These are phyloP conservation scores for Ametastegia equiseti DNA, from an alignment of 2,888 invertebrate genomes.

Conservation along the genomic window DNA sequence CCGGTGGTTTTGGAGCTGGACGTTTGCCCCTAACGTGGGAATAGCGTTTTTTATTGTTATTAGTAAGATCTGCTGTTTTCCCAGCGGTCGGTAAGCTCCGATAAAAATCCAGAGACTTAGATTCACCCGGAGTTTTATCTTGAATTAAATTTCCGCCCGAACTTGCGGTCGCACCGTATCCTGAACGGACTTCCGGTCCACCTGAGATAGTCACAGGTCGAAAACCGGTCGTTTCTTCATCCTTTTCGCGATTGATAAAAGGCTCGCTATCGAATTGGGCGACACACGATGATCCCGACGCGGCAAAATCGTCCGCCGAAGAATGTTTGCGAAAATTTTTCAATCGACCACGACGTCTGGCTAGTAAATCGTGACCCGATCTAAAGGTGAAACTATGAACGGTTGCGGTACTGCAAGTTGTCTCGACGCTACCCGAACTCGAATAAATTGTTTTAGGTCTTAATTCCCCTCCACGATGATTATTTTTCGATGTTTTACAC, in stretches of 20 bases:
- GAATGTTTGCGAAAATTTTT: conserved; percentile 24
- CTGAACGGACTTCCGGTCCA: not conserved
- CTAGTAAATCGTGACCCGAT: conserved; percentile 70
- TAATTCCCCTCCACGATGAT: conserved; percentile 44
- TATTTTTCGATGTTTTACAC: conserved; percentile 43
- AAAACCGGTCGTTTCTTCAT: not conserved
- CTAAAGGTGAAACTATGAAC: conserved; percentile 85
- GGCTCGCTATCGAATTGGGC: conserved; percentile 10
- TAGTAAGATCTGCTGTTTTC: conserved; percentile 53
- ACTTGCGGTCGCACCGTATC: not conserved
- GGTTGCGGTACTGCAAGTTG: conserved; percentile 85
- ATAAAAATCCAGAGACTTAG: not conserved
- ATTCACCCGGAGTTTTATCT: not conserved
- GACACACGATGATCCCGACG: conserved; percentile 49
- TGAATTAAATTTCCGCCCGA: not conserved
- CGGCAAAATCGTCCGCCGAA: conserved; percentile 60
- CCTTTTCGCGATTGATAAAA: conserved; percentile 20
- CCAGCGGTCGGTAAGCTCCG: conserved; percentile 57
- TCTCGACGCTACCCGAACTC: conserved; percentile 82
- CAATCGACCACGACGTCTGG: conserved; percentile 61
- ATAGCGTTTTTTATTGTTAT: conserved; percentile 74
- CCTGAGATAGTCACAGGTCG: not conserved
- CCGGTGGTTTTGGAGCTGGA: conserved; percentile 85
- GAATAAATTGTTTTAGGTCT: conserved; percentile 74
- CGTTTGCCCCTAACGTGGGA: conserved; percentile 88